phyloP scores from a whole-genome alignment of 2,888 invertebrate genomes.

The Gymnoscelis rufifasciata region DNA sequence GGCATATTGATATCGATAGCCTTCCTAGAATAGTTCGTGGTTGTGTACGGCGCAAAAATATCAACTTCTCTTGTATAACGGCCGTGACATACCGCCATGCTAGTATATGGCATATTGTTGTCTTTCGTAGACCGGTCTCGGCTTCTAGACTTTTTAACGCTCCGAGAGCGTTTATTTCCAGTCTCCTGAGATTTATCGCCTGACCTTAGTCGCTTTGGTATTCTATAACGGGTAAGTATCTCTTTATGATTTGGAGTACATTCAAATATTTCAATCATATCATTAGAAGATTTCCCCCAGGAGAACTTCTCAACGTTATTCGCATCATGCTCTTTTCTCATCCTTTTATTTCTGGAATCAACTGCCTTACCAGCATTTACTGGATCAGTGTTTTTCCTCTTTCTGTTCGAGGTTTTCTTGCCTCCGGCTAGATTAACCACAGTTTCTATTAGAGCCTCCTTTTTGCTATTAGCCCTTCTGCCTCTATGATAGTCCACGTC shows the following conservation, averaged over 20 bases:
- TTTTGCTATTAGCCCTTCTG: not conserved
- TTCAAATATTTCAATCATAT: not conserved
- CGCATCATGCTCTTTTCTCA: too few species aligned
- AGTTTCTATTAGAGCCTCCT: not conserved
- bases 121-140: not conserved
- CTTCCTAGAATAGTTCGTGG: too few species aligned
- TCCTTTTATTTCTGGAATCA: too few species aligned
- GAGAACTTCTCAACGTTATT: not conserved
- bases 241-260: not conserved
- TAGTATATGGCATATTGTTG: not conserved
- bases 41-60: too few species aligned
- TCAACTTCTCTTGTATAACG: not conserved
- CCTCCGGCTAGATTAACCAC: not conserved
- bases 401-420: not conserved
- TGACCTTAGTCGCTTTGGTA: not conserved
- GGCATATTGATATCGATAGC: too few species aligned
- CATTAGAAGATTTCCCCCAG: not conserved
- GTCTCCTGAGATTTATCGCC: not conserved
- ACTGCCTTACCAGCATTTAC: too few species aligned
- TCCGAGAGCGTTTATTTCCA: not conserved
- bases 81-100: not conserved
- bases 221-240: not conserved
- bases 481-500: not conserved
- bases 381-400: not conserved
- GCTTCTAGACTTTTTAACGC: not conserved